Evolutionary conservation across 2,888 invertebrate species (phyloP).

Genomic region (Acanthococcus lagerstroemiae): DNA sequence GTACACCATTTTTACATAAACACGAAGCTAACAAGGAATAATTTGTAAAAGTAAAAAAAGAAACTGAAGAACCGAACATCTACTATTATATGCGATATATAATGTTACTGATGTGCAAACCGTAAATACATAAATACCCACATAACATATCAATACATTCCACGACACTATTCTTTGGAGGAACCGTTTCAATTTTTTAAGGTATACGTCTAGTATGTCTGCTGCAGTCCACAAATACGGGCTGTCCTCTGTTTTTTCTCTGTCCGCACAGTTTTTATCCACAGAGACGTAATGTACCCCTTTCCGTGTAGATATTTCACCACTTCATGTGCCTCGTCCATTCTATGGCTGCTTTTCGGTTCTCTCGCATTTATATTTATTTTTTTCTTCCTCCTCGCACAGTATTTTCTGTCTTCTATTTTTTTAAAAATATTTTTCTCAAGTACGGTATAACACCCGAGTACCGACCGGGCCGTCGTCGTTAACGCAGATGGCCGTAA

Average conservation of each 20-base stretch:
- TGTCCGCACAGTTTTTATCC: background rate
- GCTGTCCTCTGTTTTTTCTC: conserved; percentile 2
- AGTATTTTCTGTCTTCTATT: background rate
- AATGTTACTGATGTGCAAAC: no score
- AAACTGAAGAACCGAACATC: no score
- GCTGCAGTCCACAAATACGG: conserved; percentile 14
- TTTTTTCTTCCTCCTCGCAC: no score
- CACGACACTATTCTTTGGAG: conserved; percentile 19
- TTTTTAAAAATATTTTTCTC: background rate
- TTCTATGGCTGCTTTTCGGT: background rate
- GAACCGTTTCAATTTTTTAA: conserved; percentile 9
- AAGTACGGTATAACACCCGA: background rate
- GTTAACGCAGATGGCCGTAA: conserved; percentile 18
- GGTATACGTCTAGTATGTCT: conserved; percentile 7
- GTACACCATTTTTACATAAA: no score
- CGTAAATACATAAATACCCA: conserved; percentile 26
- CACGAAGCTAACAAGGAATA: no score
- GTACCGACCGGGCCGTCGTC: no score
- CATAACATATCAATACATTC: conserved; percentile 23
- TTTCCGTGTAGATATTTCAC: background rate
- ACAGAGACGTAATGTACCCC: background rate
- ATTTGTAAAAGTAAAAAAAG: no score
- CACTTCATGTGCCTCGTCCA: background rate
- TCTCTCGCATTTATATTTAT: background rate
- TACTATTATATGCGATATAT: no score